Evolutionary conservation across 2,113 vertebrate species (phyloP).

Genomic region (Peucedramus taeniatus): DNA sequence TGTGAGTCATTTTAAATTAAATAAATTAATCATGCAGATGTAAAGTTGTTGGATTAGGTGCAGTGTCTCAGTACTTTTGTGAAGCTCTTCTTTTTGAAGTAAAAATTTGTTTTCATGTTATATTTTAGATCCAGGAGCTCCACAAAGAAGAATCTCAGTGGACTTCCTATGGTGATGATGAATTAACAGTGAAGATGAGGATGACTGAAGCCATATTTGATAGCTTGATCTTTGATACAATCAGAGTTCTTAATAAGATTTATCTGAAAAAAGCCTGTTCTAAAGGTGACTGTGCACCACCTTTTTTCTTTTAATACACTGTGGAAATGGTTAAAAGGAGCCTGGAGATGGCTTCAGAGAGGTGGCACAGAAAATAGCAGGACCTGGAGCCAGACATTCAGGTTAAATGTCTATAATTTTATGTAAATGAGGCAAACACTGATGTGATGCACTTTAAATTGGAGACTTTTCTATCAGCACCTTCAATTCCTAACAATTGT

Average conservation of each 20-base stretch:
- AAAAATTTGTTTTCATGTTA: neutral
- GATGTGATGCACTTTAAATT: neutral
- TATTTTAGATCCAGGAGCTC: conserved; percentile 69
- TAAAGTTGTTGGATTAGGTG: neutral
- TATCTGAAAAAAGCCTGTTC: neutral
- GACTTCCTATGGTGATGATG: conserved; percentile 61
- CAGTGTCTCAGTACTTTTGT: neutral
- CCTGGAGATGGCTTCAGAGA: neutral
- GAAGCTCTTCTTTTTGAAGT: neutral
- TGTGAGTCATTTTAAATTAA: neutral
- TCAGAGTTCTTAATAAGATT: conserved; percentile 66
- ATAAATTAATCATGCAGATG: neutral
- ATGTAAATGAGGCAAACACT: neutral
- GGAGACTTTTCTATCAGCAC: neutral
- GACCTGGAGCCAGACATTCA: neutral
- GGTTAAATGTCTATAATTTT: neutral
- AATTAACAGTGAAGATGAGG: conserved; percentile 69
- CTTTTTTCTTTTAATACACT: neutral
- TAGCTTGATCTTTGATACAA: conserved; percentile 67
- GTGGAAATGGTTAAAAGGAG: neutral
- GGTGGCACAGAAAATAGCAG: neutral
- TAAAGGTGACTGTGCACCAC: neutral
- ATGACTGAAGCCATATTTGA: conserved; percentile 71
- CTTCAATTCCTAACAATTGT: neutral
- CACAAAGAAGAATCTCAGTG: conserved; percentile 65